These are phyloP conservation scores for Lacerta agilis DNA, from an alignment of 2,797 vertebrate species.

Conservation along the genomic window DNA sequence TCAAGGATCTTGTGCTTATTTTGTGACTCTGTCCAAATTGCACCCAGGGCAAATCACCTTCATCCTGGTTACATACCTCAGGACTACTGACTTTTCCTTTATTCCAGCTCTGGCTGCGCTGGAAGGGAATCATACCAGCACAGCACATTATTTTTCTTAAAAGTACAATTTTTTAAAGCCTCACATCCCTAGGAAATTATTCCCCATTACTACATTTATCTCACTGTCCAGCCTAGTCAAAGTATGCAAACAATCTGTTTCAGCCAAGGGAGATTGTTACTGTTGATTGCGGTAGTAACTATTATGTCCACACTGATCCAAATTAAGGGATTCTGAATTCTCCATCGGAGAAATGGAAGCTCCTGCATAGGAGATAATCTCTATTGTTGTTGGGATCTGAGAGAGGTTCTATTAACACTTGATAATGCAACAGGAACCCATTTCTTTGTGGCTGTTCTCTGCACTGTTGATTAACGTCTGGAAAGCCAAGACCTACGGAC, in stretches of 20 bases:
- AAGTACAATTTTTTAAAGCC: not conserved
- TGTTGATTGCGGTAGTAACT: constrained; percentile 30
- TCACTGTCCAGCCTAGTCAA: constrained; percentile 21
- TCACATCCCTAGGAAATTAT: not conserved
- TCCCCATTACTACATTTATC: not conserved
- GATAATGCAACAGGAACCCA: constrained; percentile 29
- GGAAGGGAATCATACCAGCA: not conserved
- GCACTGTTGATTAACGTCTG: constrained; percentile 40
- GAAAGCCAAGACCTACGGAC: constrained; percentile 38
- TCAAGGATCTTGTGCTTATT: not conserved
- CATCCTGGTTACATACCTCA: not conserved
- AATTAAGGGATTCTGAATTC: constrained; percentile 27
- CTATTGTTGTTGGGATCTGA: constrained; percentile 18
- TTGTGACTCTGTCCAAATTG: not conserved
- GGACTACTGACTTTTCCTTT: not conserved
- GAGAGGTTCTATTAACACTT: not conserved
- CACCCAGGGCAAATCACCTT: not conserved
- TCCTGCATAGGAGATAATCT: constrained; percentile 25
- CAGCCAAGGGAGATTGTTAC: constrained; percentile 15
- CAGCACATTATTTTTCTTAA: not conserved
- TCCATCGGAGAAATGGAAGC: constrained; percentile 22
- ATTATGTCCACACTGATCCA: constrained; percentile 3
- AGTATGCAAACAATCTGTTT: constrained; percentile 13
- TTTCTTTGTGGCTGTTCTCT: constrained; percentile 29
- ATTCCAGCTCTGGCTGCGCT: not conserved